Evolutionary conservation across 1,140 invertebrate species (phyloP).

Genomic region (Ceratoteleas bidentatus): DNA sequence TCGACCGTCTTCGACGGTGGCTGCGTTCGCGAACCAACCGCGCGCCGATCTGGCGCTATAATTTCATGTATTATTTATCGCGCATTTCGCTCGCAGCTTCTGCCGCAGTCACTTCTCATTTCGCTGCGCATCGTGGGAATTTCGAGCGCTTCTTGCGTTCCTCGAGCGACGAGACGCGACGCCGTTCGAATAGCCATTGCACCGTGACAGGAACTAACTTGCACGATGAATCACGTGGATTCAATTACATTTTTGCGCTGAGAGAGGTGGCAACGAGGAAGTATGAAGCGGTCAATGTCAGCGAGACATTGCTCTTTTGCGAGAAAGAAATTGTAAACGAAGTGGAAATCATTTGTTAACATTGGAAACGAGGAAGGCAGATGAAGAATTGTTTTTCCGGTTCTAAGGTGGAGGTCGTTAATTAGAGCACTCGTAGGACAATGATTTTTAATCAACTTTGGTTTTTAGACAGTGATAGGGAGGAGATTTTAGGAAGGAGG

Average conservation of each 20-base stretch:
- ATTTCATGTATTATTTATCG: conserved; percentile 75
- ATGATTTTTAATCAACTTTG: no score
- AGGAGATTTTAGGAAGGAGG: no score
- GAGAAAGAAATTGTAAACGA: no score
- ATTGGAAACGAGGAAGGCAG: no score
- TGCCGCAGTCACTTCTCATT: conserved; percentile 53
- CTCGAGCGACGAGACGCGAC: conserved; percentile 14
- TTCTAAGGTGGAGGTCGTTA: no score
- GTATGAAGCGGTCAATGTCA: not conserved
- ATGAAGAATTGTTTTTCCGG: no score
- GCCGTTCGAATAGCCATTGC: conserved; percentile 31
- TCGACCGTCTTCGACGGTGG: not conserved
- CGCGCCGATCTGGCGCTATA: conserved; percentile 42
- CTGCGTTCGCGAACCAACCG: not conserved
- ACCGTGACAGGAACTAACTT: conserved; percentile 32
- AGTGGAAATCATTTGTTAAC: no score
- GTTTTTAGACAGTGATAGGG: no score
- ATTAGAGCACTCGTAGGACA: no score
- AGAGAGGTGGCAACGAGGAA: conserved; percentile 9
- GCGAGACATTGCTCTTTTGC: no score
- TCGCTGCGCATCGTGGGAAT: conserved; percentile 71
- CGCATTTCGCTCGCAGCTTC: conserved; percentile 51
- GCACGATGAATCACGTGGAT: conserved; percentile 29
- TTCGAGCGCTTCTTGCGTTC: conserved; percentile 53
- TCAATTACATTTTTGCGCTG: conserved; percentile 40